Evolutionary conservation across 64 coral and sea anemone genomes (phyloP).

Genomic region (Trachythela sp.): DNA sequence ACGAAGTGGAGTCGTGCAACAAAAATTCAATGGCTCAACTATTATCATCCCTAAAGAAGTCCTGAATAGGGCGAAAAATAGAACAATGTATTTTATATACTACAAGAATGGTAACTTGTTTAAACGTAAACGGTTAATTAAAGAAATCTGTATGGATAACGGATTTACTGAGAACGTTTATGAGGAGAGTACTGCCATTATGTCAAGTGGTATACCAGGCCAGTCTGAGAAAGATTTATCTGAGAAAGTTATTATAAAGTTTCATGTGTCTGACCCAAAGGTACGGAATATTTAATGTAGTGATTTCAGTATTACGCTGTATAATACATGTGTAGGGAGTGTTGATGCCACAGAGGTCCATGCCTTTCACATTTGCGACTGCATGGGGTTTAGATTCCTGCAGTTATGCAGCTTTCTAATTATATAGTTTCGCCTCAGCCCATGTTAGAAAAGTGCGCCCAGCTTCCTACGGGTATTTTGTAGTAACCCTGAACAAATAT

Average conservation of each 20-base stretch:
- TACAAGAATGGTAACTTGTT: slow-evolving; percentile 82
- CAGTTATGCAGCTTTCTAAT: too few relatives aligned
- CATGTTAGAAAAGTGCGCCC: too few relatives aligned
- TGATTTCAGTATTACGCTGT: neutral
- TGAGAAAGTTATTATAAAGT: slow-evolving; percentile 10
- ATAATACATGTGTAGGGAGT: too few relatives aligned
- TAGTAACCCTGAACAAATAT: too few relatives aligned
- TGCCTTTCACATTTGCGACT: neutral
- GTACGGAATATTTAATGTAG: neutral
- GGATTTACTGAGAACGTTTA: slow-evolving; percentile 39
- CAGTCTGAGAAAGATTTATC: neutral
- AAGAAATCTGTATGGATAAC: slow-evolving; percentile 60
- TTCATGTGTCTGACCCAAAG: neutral
- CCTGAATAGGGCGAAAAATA: slow-evolving; percentile 44
- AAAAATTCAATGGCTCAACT: slow-evolving; percentile 20
- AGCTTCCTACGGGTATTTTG: too few relatives aligned
- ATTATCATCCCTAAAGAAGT: slow-evolving; percentile 48
- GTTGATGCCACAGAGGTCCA: too few relatives aligned
- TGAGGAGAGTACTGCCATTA: neutral
- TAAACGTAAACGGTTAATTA: slow-evolving; percentile 45
- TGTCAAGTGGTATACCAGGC: neutral
- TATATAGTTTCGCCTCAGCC: too few relatives aligned
- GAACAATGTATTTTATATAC: slow-evolving; percentile 83
- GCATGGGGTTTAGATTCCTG: too few relatives aligned
- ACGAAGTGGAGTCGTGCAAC: slow-evolving; percentile 3